Evolutionary conservation across 1,140 invertebrate genomes (phyloP).

Genomic region (Drosophila kohkoa): DNA sequence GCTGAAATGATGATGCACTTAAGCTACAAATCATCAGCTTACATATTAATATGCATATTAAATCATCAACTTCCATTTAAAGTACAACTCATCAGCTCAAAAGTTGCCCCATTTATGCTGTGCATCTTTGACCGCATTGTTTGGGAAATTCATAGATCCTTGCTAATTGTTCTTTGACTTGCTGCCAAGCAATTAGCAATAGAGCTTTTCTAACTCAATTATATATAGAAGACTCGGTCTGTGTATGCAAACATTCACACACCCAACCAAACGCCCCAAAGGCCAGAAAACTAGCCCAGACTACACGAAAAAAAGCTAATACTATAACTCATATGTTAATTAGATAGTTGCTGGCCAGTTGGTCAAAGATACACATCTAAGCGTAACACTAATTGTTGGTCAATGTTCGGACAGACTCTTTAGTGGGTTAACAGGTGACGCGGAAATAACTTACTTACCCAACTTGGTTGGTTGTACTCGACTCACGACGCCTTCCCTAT

Average conservation of each 20-base stretch:
- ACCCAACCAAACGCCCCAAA: conserved; percentile 18
- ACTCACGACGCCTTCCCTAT: conserved; percentile 58
- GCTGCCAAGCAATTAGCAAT: conserved; percentile 32
- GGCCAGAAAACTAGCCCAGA: conserved; percentile 33
- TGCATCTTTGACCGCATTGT: background rate
- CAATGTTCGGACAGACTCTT: conserved; percentile 57
- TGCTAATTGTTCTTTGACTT: conserved; percentile 30
- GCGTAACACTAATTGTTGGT: conserved; percentile 67
- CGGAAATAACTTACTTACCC: conserved; percentile 52
- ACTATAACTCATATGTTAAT: conserved; percentile 66
- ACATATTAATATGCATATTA: too few species aligned
- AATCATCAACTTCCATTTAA: too few species aligned
- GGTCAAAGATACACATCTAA: conserved; percentile 59
- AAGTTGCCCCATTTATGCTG: background rate
- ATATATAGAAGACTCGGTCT: conserved; percentile 1
- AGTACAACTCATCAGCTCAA: too few species aligned
- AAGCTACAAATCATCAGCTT: too few species aligned
- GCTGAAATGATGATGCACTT: too few species aligned
- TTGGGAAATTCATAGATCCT: conserved; percentile 19
- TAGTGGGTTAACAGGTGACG: conserved; percentile 78
- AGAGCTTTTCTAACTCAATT: conserved; percentile 37
- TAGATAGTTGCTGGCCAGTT: conserved; percentile 48
- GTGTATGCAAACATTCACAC: conserved; percentile 46
- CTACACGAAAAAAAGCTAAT: conserved; percentile 1
- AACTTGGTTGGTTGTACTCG: conserved; percentile 1